phyloP scores from a whole-genome alignment of 2,888 invertebrate genomes.

The Sesamia inferens region DNA sequence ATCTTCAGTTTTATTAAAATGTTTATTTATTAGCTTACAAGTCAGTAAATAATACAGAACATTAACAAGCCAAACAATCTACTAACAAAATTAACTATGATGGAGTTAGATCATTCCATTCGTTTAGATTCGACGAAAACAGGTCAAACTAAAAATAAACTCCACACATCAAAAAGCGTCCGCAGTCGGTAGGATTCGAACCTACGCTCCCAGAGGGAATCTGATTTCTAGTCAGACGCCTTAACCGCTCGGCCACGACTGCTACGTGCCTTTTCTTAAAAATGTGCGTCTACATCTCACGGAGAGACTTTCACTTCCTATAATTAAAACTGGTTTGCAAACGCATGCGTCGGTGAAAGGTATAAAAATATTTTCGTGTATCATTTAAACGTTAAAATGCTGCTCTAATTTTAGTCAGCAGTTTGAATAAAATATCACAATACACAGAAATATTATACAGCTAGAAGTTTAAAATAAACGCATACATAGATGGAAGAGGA shows the following conservation, averaged over 20 bases:
- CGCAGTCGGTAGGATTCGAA: constrained; percentile 96
- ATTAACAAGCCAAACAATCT: too few species aligned
- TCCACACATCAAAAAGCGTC: constrained; percentile 26
- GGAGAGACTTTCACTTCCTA: constrained; percentile 40
- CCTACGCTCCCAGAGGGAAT: constrained; percentile 97
- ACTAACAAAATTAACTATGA: background rate
- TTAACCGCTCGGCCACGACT: constrained; percentile 97
- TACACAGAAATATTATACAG: background rate
- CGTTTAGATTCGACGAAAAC: background rate
- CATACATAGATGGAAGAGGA: too few species aligned
- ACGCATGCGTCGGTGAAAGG: constrained; percentile 38
- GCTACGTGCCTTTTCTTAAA: constrained; percentile 68
- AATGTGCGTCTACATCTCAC: background rate
- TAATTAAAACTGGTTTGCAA: constrained; percentile 42
- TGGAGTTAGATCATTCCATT: background rate
- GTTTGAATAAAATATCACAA: background rate
- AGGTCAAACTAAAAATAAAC: constrained; percentile 31
- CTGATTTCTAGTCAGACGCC: constrained; percentile 97
- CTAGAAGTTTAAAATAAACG: background rate
- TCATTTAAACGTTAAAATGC: constrained; percentile 8
- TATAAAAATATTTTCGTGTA: constrained; percentile 9
- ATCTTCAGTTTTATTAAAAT: background rate
- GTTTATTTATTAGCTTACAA: background rate
- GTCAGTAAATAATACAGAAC: background rate
- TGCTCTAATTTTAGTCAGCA: constrained; percentile 15